phyloP scores from a whole-genome alignment of 2,888 invertebrate species.

The Machimus rusticus region DNA sequence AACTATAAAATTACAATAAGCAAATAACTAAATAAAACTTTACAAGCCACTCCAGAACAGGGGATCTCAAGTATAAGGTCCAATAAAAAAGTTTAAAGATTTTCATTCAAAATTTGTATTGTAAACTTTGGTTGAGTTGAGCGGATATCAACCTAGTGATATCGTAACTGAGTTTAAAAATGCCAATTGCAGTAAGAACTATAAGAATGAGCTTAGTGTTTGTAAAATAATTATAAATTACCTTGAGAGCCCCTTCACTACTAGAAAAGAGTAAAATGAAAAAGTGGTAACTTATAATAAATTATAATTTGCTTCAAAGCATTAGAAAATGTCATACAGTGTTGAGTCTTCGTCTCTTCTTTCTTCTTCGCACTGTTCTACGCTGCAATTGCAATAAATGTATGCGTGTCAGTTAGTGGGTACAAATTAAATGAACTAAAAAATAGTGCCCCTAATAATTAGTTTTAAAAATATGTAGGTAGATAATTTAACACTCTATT shows the following conservation, averaged over 20 bases:
- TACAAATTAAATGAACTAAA: background rate
- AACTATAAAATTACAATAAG: background rate
- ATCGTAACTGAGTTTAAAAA: background rate
- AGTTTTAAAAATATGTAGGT: background rate
- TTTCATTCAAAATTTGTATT: background rate
- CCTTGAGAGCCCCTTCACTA: background rate
- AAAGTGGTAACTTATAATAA: background rate
- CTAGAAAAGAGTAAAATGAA: background rate
- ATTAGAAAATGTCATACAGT: background rate
- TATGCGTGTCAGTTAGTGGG: background rate
- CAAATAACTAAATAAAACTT: background rate
- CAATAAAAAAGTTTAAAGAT: background rate
- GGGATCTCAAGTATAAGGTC: background rate
- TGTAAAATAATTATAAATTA: background rate
- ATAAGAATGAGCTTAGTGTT: too few species aligned
- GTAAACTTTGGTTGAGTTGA: background rate
- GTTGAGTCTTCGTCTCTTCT: background rate
- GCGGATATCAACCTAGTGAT: background rate
- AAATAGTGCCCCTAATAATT: background rate
- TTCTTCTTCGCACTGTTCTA: background rate
- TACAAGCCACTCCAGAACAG: background rate
- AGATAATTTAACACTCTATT: background rate
- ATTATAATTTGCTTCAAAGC: background rate
- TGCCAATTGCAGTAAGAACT: too few species aligned
- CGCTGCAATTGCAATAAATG: background rate